phyloP scores from a whole-genome alignment of 2,797 vertebrate genomes.

The Saguinus oedipus region DNA sequence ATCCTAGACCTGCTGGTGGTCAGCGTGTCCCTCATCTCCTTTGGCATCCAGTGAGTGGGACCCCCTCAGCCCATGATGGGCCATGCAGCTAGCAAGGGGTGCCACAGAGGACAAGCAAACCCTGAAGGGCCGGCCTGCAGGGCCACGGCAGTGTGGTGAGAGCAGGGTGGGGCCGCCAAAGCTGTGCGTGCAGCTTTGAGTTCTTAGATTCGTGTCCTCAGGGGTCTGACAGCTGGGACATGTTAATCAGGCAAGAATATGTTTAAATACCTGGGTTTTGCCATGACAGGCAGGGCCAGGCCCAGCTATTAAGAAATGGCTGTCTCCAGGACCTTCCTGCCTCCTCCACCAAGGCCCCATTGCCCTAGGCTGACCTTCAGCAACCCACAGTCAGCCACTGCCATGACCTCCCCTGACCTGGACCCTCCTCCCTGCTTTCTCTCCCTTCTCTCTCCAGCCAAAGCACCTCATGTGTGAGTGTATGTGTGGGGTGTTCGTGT shows the following conservation, averaged over 20 bases:
- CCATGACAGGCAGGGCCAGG: neutral
- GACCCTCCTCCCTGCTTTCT: neutral
- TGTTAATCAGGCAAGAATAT: neutral
- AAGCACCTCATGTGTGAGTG: neutral
- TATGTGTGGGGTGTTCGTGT: too few relatives aligned
- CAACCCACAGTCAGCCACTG: neutral
- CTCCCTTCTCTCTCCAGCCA: neutral
- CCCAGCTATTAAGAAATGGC: neutral
- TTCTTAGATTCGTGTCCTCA: neutral
- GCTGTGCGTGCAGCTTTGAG: neutral
- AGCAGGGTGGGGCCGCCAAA: neutral
- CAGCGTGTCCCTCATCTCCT: conserved; percentile 99
- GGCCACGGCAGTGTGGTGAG: neutral
- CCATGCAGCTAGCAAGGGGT: neutral
- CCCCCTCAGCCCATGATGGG: neutral
- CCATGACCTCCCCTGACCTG: neutral
- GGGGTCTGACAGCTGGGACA: neutral
- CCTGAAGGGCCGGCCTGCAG: neutral
- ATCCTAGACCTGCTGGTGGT: conserved; percentile 98
- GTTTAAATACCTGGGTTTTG: neutral
- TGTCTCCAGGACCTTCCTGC: neutral
- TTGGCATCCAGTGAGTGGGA: conserved; percentile 97
- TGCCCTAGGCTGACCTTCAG: neutral
- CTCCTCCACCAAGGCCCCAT: neutral
- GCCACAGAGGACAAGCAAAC: neutral